A percentile compares a stretch with the other conserved stretches of the same genome.
Evolutionary conservation across 2,113 vertebrate species (phyloP).

Genomic region (Cyanistes caeruleus): DNA sequence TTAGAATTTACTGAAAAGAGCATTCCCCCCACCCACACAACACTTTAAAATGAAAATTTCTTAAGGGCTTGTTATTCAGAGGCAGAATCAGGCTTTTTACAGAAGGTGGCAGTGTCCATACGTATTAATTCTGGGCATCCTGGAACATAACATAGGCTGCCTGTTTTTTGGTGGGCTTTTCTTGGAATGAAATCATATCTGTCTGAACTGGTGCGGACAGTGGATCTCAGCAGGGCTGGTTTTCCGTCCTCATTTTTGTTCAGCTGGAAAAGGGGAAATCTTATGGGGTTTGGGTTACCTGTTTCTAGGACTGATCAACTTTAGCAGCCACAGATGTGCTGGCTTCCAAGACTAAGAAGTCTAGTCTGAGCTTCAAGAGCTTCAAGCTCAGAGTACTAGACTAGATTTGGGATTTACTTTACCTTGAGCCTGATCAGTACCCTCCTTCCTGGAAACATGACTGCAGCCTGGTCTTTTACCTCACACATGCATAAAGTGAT

Average conservation of each 20-base stretch:
- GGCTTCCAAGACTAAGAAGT: background rate
- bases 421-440: background rate
- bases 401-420: background rate
- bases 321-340: background rate
- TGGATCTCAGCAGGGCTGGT: background rate
- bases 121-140: background rate
- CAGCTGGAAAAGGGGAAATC: background rate
- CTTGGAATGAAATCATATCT: background rate
- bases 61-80: background rate
- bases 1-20: background rate
- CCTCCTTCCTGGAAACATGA: background rate
- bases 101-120: slow-evolving; percentile 18
- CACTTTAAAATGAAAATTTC: background rate
- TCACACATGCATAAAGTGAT: background rate
- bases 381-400: background rate
- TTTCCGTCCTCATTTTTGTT: background rate
- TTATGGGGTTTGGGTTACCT: background rate
- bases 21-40: accelerated
- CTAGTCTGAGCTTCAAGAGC: background rate
- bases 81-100: background rate
- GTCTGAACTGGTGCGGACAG: background rate
- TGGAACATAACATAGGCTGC: background rate
- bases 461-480: background rate
- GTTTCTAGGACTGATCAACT: background rate
- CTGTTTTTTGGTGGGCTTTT: background rate